Percentiles rank a stretch among this genome's conserved stretches.
Evolutionary conservation across 1,140 invertebrate species (phyloP).

Genomic region (Philopotamus ludificatus): DNA sequence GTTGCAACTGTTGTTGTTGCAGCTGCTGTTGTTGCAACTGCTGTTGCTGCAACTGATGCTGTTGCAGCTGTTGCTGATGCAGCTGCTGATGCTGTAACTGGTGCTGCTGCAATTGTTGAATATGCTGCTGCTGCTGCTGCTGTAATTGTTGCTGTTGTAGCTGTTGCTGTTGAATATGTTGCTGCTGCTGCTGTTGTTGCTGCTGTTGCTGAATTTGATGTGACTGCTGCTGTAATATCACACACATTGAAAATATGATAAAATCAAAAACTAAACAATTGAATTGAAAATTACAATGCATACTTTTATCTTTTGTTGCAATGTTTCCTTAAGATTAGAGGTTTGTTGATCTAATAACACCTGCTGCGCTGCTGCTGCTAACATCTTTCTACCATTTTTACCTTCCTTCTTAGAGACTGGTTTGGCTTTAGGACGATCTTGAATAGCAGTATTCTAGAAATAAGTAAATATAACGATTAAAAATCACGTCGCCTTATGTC

Average conservation of each 20-base stretch:
- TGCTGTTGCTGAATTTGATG: slow-evolving; percentile 32
- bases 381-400: slow-evolving; percentile 56
- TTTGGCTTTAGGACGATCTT: slow-evolving; percentile 77
- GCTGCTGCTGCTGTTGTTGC: slow-evolving; percentile 43
- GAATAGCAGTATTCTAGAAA: slow-evolving; percentile 69
- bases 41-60: slow-evolving; percentile 47
- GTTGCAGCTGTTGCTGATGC: slow-evolving; percentile 44
- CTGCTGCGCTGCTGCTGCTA: slow-evolving; percentile 41
- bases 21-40: slow-evolving; percentile 46
- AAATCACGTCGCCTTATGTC: too few species aligned
- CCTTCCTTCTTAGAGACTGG: slow-evolving; percentile 75
- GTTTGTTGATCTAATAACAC: slow-evolving; percentile 39
- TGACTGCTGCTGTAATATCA: neutral
- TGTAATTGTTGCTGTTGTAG: slow-evolving; percentile 42
- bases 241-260: neutral
- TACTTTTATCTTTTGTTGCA: slow-evolving; percentile 15
- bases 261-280: neutral
- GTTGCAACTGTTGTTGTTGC: slow-evolving; percentile 52
- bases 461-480: too few species aligned
- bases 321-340: slow-evolving; percentile 4
- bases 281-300: neutral
- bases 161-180: slow-evolving; percentile 43
- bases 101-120: slow-evolving; percentile 41
- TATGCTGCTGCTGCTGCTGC: slow-evolving; percentile 41
- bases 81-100: slow-evolving; percentile 26